phyloP scores from a whole-genome alignment of 2,888 invertebrate species.

The Pelosia muscerda region DNA sequence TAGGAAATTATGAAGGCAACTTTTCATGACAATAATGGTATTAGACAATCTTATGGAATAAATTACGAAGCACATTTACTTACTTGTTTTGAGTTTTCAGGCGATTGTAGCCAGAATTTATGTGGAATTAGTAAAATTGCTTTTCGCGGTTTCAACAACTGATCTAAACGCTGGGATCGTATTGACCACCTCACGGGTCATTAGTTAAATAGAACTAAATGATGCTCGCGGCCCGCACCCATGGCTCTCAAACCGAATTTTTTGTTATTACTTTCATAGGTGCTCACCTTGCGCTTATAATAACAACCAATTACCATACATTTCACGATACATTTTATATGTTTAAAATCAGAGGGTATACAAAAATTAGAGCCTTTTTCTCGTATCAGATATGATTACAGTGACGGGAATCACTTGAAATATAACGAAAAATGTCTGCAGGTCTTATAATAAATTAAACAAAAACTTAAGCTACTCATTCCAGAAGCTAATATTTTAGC shows the following conservation, averaged over 20 bases:
- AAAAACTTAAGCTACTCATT: neutral
- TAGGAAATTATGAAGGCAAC: neutral
- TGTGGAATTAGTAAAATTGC: neutral
- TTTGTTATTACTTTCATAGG: too few relatives aligned
- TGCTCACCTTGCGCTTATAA: too few relatives aligned
- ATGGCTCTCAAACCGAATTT: too few relatives aligned
- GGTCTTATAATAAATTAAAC: neutral
- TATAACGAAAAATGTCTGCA: neutral
- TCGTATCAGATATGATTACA: neutral
- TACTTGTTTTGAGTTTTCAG: neutral
- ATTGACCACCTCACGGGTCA: too few relatives aligned
- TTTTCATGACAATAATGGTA: constrained; percentile 20
- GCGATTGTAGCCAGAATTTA: neutral
- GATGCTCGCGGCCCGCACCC: too few relatives aligned
- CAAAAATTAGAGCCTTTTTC: neutral
- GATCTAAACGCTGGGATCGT: too few relatives aligned
- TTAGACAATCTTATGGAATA: constrained; percentile 7
- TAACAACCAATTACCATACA: too few relatives aligned
- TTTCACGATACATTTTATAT: too few relatives aligned
- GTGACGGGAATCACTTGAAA: too few relatives aligned
- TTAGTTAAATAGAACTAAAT: too few relatives aligned
- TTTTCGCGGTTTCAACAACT: neutral
- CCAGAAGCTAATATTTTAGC: neutral
- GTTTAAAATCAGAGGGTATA: too few relatives aligned
- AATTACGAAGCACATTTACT: neutral